Base-by-base conservation (phyloP, 2,888 invertebrate species). In the Spodoptera picta region DNA sequence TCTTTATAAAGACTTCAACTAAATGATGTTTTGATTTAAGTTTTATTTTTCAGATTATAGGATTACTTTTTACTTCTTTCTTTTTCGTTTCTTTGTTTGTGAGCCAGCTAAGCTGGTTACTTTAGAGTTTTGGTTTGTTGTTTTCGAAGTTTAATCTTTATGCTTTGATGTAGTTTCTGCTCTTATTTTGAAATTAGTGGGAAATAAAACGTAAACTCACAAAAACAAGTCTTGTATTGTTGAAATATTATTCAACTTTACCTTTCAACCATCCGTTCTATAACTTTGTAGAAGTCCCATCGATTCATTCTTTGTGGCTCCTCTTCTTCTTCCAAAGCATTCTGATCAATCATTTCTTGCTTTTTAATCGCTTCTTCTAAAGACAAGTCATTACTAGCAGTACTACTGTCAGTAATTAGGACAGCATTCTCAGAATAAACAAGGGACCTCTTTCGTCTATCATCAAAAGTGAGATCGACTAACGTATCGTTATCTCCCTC, bases 281-380 rank as follows among this genome's bases (percentile, higher is more conserved):
- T 83, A 44, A 95, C 90, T 86, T 95, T 96, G 86, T 97, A 97
- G 69, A 97, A 94, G 78, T 95, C 95, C 96, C 96, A 97, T 83
- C 96, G 87, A 58, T 94, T 94, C 91, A 94, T 93, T 78, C 90
- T 87, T 61, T 92, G 92, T 0, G 92, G 90, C 66, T 91, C 92
- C 51, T 86, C 75, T 45, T 86, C 75, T 9, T 86, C 80, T 54
- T 86, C 86, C 45, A 85, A 53, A 63, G 86, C 83, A 68, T 90
- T 87, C 14, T 82, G 77, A 75, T 95, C 95, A 45, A 93, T 91
- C 58, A 91, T 75, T 84, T 95, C 95, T 80, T 95, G 95, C 56
- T 93, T 89, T 57, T 87, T 90, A 60, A 95, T 94, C 58, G 94
- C 94, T 83, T 94, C 93, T 70, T 92, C 85, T 69, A 95, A 79